Evolutionary conservation across 2,113 vertebrate genomes (phyloP), one percentile per base, ranked within the genome.

Genomic region (Galemys pyrenaicus): DNA sequence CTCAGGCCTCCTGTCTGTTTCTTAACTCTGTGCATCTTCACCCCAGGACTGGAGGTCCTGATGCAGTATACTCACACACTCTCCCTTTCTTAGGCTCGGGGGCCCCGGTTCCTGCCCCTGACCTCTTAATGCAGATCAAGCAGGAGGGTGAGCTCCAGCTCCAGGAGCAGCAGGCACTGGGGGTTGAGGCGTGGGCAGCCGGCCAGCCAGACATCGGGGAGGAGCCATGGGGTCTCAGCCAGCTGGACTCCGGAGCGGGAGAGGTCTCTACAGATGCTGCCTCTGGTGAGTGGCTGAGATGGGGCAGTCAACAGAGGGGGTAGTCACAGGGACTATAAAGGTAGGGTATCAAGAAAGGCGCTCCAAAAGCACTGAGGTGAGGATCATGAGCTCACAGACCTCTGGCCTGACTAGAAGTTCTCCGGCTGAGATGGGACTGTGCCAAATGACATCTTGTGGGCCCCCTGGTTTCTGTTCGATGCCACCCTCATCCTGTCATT

Each of bases 41-140:
- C 49, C 68, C 16, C 39, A 4, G 49, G 37, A n/a, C 62, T 0
- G 0, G 35, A 26, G 46, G 58, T 6, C n/a, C 32, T 32, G 26
- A 15, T 32, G 78, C 77, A n/a, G 6, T 60, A 11, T 28, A 32
- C 87, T 97, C 46, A 96, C 3, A 2, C 15, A 2, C 17, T 77
- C 20, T 94, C 91, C 82, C 62, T 91, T 84, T 67, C 81, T 64
- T 8, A 60, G 71, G 71, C 12, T 5, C 98, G 22, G 98, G 98
- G 9, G 97, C 98, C 46, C 98, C 97, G 0, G 97, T 98, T 54
- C 98, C 98, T 9, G 97, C 98, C 81, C 98, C 98, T 0, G 97
- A 98, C 19, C 98, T 98, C 65, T 91, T 95, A 71, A 98, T 98
- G 0, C 98, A 98, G 97, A 94, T 96, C 89, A 98, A 98, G 96